Conservation (phyloP, 1,140 invertebrate genomes). For the Platyscapa corneri region DNA sequence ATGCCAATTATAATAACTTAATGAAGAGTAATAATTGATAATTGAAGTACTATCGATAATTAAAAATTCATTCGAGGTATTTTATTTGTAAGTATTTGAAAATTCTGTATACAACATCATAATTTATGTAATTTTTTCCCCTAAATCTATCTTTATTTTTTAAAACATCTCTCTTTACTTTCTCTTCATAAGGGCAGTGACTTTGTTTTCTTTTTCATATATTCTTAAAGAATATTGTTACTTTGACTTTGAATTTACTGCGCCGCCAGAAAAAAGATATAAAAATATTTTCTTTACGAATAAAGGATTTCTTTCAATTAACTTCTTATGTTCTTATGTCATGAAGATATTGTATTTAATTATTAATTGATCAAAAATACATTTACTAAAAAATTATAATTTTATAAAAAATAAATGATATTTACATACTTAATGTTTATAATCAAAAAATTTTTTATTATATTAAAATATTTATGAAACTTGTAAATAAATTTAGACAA, state of each 20-base stretch:
- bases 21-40: too few relatives aligned
- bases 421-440: too few relatives aligned
- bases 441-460: too few relatives aligned
- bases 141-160: conserved; percentile 24
- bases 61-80: too few relatives aligned
- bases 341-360: too few relatives aligned
- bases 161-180: background rate
- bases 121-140: background rate
- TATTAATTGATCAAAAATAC: background rate
- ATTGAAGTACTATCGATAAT: too few relatives aligned
- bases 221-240: conserved; percentile 25
- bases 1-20: too few relatives aligned
- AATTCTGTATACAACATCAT: background rate
- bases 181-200: conserved; percentile 24
- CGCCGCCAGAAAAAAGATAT: background rate
- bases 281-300: conserved; percentile 13
- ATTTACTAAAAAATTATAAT: too few relatives aligned
- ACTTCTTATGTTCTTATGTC: background rate
- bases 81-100: background rate
- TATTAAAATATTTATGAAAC: too few relatives aligned
- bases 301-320: background rate
- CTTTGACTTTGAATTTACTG: background rate
- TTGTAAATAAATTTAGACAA: too few relatives aligned
- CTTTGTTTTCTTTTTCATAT: conserved; percentile 6
- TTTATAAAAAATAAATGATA: too few relatives aligned